These are phyloP conservation scores for Goniozus legneri DNA, from an alignment of 1,140 invertebrate genomes.

Conservation along the genomic window DNA sequence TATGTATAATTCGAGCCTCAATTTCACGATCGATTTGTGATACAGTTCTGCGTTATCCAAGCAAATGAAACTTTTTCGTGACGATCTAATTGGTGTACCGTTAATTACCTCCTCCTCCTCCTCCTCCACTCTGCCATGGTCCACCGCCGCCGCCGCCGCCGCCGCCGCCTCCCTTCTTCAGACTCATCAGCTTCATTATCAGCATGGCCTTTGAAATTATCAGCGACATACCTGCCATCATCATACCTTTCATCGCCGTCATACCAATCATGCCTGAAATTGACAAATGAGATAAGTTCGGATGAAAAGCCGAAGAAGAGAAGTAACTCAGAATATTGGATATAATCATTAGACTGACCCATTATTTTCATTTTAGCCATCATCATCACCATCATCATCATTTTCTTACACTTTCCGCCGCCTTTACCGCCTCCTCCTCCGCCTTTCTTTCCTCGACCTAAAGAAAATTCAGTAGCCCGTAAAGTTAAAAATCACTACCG, in stretches of 20 bases:
- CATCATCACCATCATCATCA: conserved; percentile 63
- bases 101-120: too few relatives aligned
- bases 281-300: neutral
- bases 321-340: too few relatives aligned
- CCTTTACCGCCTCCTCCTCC: conserved; percentile 39
- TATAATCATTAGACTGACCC: conserved; percentile 47
- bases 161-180: conserved; percentile 47
- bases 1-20: too few relatives aligned
- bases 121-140: conserved; percentile 18
- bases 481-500: too few relatives aligned
- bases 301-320: too few relatives aligned
- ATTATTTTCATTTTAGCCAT: conserved; percentile 61
- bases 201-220: conserved; percentile 60
- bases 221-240: conserved; percentile 59
- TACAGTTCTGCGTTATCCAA: too few relatives aligned
- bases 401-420: conserved; percentile 59
- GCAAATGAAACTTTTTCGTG: too few relatives aligned
- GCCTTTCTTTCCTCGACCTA: conserved; percentile 30
- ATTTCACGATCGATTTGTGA: too few relatives aligned
- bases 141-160: conserved; percentile 38
- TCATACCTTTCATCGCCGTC: conserved; percentile 59
- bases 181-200: conserved; percentile 55
- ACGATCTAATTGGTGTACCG: too few relatives aligned
- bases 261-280: conserved; percentile 56
- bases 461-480: conserved; percentile 12